A percentile compares a stretch with the other conserved stretches of the same genome.
Evolutionary conservation across 53 echinoderm and acorn worm species (phyloP).

Genomic region (Paracentrotus lividus): DNA sequence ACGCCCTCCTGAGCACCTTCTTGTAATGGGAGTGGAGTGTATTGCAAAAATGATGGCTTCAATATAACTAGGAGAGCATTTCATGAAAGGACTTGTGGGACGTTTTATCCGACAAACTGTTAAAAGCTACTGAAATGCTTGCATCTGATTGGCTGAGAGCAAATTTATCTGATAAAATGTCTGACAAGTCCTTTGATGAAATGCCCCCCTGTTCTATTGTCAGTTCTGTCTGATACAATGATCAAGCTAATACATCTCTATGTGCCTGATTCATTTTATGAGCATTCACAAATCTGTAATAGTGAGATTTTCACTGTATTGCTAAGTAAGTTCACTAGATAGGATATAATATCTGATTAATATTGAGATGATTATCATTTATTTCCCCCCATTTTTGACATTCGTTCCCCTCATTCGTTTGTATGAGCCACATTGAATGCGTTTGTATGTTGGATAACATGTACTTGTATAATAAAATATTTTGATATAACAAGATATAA

Average conservation of each 20-base stretch:
- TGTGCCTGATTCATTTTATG: background rate
- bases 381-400: constrained; percentile 2
- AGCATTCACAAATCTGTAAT: background rate
- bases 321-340: background rate
- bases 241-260: background rate
- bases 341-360: background rate
- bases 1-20: no score
- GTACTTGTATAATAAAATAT: constrained; percentile 57
- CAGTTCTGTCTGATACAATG: background rate
- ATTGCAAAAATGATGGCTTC: no score
- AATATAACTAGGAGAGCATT: no score
- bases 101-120: no score
- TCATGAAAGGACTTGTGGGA: no score
- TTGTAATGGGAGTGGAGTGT: no score
- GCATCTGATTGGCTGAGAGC: no score
- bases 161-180: no score
- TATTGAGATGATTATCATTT: background rate
- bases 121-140: no score
- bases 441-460: constrained; percentile 54
- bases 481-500: constrained; percentile 46
- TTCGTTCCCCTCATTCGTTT: background rate
- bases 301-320: background rate
- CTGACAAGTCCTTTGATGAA: no score
- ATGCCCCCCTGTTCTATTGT: no score
- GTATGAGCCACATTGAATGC: constrained; percentile 40